Evolutionary conservation across 2,888 invertebrate genomes (phyloP), one percentile per base, ranked within the genome.

Genomic region (Catocala nupta): DNA sequence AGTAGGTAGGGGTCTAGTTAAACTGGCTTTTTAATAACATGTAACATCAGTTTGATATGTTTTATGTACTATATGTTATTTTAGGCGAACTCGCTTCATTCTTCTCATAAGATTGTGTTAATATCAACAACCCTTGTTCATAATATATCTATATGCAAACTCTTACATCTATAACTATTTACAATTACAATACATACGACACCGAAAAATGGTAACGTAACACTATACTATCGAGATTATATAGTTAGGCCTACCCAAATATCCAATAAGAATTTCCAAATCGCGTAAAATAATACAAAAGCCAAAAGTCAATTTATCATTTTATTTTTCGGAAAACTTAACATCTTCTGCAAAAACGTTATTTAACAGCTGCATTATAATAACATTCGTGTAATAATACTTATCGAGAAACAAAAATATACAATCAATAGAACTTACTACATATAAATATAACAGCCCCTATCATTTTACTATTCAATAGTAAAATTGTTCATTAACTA

Each of bases 391-490:
- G 63, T 76, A 82, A 81, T 73, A 68, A 82, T 73, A 69, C 67
- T 74, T 68, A 72, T 48, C 64, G 71, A 65, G 70, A 90, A 92
- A 90, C 91, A 90, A 89, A 92, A 90, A 92, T 93, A 89, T 92
- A 93, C 93, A 93, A 79, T 85, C 77, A 85, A 81, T 85, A 85
- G 81, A 82, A 86, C 83, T 64, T 68, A 74, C 83, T 88, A 90
- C 79, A 47, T 88, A 90, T 90, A 90, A 91, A 92, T 90, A 92
- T 91, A 93, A 93, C 93, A 93, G 93, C 93, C 93, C 87, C 88
- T 88, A 89, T 69, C 78, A 84, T 87, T 90, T 92, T 86, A 93
- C 93, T 93, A 94, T 93, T 92, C 87, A 79, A 94, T 94, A 94
- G 93, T 87, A 91, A 90, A 91, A 90, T 83, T 79, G 73, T 81